Conservation (phyloP, 1,140 invertebrate species). For the Lepidostoma basale region DNA sequence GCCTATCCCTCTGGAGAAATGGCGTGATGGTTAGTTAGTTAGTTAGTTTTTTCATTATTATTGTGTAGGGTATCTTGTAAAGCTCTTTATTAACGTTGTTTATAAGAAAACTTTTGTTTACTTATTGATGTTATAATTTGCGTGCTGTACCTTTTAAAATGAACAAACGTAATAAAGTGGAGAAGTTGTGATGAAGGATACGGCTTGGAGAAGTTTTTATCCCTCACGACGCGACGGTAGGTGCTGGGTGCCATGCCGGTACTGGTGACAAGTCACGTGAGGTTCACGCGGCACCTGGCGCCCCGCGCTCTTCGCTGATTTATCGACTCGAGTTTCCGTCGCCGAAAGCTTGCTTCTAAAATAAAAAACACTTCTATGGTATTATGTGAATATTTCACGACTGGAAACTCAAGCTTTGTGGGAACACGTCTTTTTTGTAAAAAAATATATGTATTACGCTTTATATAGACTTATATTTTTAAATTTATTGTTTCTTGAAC, state of each 20-base stretch:
- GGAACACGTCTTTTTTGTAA: neutral
- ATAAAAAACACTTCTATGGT: slow-evolving; percentile 34
- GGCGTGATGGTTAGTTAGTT: no score
- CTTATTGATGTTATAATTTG: no score
- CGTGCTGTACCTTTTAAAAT: neutral
- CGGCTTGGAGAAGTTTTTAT: neutral
- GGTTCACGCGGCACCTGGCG: slow-evolving; percentile 25
- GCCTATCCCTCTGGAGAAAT: no score
- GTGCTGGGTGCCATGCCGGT: no score
- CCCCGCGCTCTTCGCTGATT: slow-evolving; percentile 37
- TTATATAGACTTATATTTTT: no score
- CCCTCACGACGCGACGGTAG: neutral
- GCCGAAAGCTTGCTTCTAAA: slow-evolving; percentile 32
- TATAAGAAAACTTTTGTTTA: no score
- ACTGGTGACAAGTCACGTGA: slow-evolving; percentile 19
- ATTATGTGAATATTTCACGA: slow-evolving; percentile 9
- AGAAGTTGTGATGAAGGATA: neutral
- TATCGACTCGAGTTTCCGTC: slow-evolving; percentile 39
- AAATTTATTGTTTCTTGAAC: no score
- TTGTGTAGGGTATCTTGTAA: no score
- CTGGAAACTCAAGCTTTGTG: neutral
- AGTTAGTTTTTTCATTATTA: no score
- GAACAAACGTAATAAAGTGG: slow-evolving; percentile 1
- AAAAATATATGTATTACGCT: no score
- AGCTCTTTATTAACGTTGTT: no score